Base-by-base conservation (phyloP, 2,113 vertebrate species). In the Ophiodon elongatus region DNA sequence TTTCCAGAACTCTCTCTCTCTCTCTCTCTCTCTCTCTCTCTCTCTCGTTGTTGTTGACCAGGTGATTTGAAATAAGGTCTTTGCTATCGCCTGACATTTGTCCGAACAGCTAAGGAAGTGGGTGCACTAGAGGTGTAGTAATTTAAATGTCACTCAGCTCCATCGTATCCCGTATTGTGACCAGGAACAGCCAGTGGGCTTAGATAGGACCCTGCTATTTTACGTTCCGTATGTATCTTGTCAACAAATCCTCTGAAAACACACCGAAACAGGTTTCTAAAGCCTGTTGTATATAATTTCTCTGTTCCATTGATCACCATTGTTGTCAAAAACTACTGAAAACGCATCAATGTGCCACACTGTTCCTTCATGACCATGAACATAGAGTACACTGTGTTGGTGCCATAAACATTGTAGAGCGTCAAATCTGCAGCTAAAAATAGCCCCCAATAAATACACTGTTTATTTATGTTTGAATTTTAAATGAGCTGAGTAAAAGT, bases 131-230 rank as follows among this genome's bases (percentile, higher is more conserved):
- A 60, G 9, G 52, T 66, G 5, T 8, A 8, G 50, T 66, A 3
- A 78, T 70, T 76, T 27, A 76, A 79, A 80, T 68, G 57, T 77
- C 31, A 2, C 33, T 54, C 45, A 41, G 43, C 29, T 63, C 37
- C 29, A 27, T 4, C n/a, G 14, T 67, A 23, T 11, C 52, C 31
- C 14, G 39, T n/a, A 27, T 54, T 19, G 23, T 81, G 41, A 54
- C 10, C 21, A 17, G 47, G 59, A 60, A 39, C 35, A 50, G 37
- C 27, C 19, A 14, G 39, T 13, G 47, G 7, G 7, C 21, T 27
- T 15, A 27, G n/a, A 56, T 56, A 52, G 21, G 13, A 77, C 17
- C 25, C 29, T 8, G n/a, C 10, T 8, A 25, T 25, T 3, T n/a
- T n/a, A 39, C 27, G n/a, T 19, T 68, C 31, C 19, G 0, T 13